Evolutionary conservation across 1,140 invertebrate species (phyloP).

Genomic region (Scylla paramamosain): DNA sequence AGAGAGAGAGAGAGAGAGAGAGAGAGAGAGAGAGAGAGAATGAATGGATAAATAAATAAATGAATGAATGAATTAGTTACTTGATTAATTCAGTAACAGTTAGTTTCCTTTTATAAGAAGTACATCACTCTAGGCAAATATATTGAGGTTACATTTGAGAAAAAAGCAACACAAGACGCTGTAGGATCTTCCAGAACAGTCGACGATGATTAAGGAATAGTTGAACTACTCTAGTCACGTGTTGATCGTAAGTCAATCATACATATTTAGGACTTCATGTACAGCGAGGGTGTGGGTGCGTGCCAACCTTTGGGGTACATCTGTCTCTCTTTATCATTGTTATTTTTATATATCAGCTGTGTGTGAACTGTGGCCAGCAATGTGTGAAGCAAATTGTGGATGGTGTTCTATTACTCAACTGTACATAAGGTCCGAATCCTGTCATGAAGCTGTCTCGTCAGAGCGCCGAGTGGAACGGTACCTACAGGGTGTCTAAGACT

Average conservation of each 20-base stretch:
- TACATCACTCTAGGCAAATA: neutral
- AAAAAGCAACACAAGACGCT: neutral
- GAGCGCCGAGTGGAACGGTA: neutral
- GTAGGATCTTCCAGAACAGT: neutral
- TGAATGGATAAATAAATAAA: neutral
- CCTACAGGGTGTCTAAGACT: conserved; percentile 48
- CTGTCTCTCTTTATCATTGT: neutral
- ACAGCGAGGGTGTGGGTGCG: neutral
- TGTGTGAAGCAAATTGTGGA: neutral
- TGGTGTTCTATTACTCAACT: neutral
- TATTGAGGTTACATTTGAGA: neutral
- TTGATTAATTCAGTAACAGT: neutral
- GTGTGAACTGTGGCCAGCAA: neutral
- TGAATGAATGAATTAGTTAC: too few species aligned
- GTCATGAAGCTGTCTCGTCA: neutral
- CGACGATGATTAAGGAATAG: neutral
- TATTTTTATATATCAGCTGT: conserved; percentile 19
- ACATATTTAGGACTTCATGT: neutral
- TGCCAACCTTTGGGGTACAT: neutral
- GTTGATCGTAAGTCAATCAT: neutral
- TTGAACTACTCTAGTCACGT: neutral
- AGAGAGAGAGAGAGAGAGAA: conserved; percentile 1
- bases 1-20: conserved; percentile 25
- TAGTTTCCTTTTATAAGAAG: neutral
- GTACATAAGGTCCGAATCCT: neutral